Evolutionary conservation across 2,797 vertebrate species (phyloP).

Genomic region (Hoplostethus mediterraneus): DNA sequence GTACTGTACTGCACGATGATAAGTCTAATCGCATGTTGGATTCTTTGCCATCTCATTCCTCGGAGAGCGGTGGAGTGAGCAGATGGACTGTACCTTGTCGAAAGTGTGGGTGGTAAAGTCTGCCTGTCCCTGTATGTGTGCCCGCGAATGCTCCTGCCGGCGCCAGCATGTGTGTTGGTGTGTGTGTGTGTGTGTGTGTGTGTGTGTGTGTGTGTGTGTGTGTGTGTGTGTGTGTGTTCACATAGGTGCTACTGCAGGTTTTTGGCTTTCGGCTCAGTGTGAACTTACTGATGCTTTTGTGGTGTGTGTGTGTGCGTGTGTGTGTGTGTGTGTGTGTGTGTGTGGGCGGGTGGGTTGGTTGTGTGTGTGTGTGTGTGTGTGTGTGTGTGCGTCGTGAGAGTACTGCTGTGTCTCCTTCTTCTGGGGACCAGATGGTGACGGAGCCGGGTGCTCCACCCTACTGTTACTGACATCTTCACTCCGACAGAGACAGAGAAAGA

Average conservation of each 20-base stretch:
- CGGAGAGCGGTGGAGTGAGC: constrained; percentile 55
- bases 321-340: constrained; percentile 16
- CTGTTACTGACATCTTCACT: constrained; percentile 62
- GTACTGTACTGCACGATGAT: constrained; percentile 41
- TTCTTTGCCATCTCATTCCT: constrained; percentile 50
- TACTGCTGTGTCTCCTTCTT: constrained; percentile 65
- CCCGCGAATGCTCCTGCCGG: constrained; percentile 63
- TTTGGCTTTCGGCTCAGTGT: constrained; percentile 59
- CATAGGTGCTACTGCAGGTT: constrained; percentile 55
- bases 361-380: constrained; percentile 41
- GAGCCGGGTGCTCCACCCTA: constrained; percentile 53
- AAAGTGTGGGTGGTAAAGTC: constrained; percentile 74
- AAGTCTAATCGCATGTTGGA: constrained; percentile 47
- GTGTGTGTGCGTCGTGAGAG: constrained; percentile 55
- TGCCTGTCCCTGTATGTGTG: constrained; percentile 58
- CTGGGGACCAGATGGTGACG: constrained; percentile 76
- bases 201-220: constrained; percentile 42
- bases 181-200: constrained; percentile 23
- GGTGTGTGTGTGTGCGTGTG: constrained; percentile 12
- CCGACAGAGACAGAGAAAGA: constrained; percentile 25
- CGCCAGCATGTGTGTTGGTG: constrained; percentile 63
- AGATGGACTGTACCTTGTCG: constrained; percentile 75
- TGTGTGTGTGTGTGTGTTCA: constrained; percentile 35
- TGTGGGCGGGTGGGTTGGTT: constrained; percentile 12
- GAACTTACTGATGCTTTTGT: constrained; percentile 18